phyloP scores from a whole-genome alignment of 2,888 invertebrate genomes.

The Himalopsyche japonica region DNA sequence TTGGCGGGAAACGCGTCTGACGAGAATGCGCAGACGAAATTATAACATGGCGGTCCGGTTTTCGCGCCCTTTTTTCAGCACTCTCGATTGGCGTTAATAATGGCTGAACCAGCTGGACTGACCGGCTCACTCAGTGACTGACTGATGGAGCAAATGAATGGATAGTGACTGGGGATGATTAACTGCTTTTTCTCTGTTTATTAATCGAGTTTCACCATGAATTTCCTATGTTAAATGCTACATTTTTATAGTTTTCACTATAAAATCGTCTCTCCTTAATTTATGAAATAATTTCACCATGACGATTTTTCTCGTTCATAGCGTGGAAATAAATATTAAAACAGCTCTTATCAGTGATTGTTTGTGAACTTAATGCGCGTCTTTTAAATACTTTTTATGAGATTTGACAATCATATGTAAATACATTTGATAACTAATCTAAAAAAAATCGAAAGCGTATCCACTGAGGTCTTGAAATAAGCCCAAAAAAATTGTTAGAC shows the following conservation, averaged over 20 bases:
- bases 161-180: not conserved
- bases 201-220: not conserved
- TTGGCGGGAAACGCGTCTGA: not conserved
- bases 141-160: not conserved
- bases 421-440: too few relatives aligned
- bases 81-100: not conserved
- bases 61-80: not conserved
- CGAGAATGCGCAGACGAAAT: not conserved
- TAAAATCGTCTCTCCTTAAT: too few relatives aligned
- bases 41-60: not conserved
- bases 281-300: too few relatives aligned
- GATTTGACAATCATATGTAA: too few relatives aligned
- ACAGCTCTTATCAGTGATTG: too few relatives aligned
- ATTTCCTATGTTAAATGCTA: not conserved
- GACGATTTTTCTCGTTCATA: too few relatives aligned
- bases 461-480: too few relatives aligned
- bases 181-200: not conserved
- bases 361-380: too few relatives aligned
- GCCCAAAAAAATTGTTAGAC: too few relatives aligned
- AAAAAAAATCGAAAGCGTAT: too few relatives aligned
- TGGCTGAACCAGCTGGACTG: not conserved
- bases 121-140: not conserved
- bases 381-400: too few relatives aligned
- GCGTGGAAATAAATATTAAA: too few relatives aligned
- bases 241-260: not conserved